phyloP scores from a whole-genome alignment of 2,113 vertebrate species.

The Dendrocopos noguchii region DNA sequence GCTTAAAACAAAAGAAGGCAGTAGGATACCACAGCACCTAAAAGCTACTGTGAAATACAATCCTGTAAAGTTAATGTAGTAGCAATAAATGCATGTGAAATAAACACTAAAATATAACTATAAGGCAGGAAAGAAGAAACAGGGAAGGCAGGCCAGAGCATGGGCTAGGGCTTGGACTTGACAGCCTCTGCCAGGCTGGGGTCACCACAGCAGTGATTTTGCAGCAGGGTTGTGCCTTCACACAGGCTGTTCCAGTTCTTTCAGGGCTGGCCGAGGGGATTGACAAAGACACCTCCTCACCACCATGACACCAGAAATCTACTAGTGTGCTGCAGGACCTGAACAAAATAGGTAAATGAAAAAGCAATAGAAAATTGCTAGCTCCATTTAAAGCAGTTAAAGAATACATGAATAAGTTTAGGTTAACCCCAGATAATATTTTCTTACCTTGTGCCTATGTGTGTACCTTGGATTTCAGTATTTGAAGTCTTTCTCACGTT shows the following conservation, averaged over 20 bases:
- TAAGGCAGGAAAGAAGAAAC: neutral
- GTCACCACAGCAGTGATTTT: neutral
- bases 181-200: accelerated
- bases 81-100: neutral
- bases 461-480: neutral
- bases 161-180: neutral
- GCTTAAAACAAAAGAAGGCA: constrained; percentile 26
- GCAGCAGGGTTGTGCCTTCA: neutral
- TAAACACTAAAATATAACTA: neutral
- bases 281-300: neutral
- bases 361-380: neutral
- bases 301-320: neutral
- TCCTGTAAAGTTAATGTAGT: neutral
- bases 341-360: neutral
- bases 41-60: neutral
- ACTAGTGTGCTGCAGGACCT: neutral
- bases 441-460: accelerated
- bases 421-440: neutral
- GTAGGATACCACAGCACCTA: neutral
- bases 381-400: neutral
- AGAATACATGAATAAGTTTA: neutral
- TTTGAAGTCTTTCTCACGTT: neutral
- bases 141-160: neutral
- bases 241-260: neutral
- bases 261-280: neutral